These are phyloP conservation scores for Alosa alosa DNA, from an alignment of 2,113 vertebrate genomes.

Conservation along the genomic window DNA sequence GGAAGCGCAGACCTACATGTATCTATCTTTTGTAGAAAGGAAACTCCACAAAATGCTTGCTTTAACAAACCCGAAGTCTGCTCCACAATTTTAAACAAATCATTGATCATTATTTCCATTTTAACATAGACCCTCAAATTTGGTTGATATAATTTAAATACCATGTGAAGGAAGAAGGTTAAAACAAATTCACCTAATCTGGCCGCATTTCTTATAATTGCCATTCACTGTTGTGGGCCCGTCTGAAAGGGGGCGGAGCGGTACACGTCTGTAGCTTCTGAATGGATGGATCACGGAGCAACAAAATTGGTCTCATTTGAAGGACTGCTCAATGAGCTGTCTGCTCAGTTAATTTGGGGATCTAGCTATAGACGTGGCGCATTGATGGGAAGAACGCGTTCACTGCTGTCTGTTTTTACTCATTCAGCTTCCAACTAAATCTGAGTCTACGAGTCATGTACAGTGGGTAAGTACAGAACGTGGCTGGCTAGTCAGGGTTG, in stretches of 20 bases:
- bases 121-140: too few relatives aligned
- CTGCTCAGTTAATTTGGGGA: not conserved
- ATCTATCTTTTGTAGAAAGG: too few relatives aligned
- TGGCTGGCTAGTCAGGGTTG: not conserved
- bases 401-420: not conserved
- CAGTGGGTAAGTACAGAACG: not conserved
- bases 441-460: not conserved
- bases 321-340: not conserved
- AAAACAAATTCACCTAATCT: too few relatives aligned
- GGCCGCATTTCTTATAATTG: not conserved
- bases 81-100: too few relatives aligned
- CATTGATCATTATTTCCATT: too few relatives aligned
- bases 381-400: not conserved
- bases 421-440: not conserved
- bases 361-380: not conserved
- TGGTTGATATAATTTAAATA: too few relatives aligned
- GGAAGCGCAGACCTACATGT: too few relatives aligned
- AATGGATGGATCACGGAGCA: constrained; percentile 13
- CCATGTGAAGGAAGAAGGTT: not conserved
- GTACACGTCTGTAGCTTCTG: not conserved
- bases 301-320: not conserved
- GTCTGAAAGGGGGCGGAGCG: not conserved
- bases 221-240: not conserved
- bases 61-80: too few relatives aligned
- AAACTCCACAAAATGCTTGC: too few relatives aligned